Base-by-base conservation (phyloP, 30 jellyfish, hydroid and myxozoan species). In the Morbakka virulenta region DNA sequence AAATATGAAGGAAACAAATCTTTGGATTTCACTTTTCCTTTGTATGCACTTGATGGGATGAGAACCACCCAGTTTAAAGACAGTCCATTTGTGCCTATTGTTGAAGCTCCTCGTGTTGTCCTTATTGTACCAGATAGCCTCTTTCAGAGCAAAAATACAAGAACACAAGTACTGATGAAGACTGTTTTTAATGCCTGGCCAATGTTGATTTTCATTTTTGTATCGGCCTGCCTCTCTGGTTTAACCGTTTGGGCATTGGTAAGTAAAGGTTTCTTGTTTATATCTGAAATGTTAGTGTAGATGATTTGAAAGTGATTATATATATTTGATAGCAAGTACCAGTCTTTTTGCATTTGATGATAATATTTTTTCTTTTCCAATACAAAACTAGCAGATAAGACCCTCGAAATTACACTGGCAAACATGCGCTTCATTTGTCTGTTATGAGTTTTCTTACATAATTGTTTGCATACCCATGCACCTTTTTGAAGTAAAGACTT, bases 101-200 rank as follows among this genome's bases (percentile, higher is more conserved):
- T 91, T 23, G 88, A 91, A 61, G 96, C 98, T 0, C 98, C 98
- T 6, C 82, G 93, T 2, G 53, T 91, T 72, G 92, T 91, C 22
- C 77, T 91, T 3, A 35, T 91, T 24, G 98, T 91, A 12, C 96
- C 95, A 28, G 95, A 91, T 12, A 74, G 80, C 9, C 83, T 91
- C 12, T 91, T 91, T 32, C 87, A 76, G 33, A 87, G 70, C 36
- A 76, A 68, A 67, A 77, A 91, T 68, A 83, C 98, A 52, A 66
- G 98, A 35, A 91, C 98, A 1, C 95, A 83, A 35, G 98, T 91
- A 3, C 81, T 91, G 33, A 63, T 91, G 95, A 91, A 67, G 23
- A 91, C 98, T 1, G 78, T 91, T 6, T 81, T 84, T 24, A 91
- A 91, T 52, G 87, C 98, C n/a, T 91, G 98, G 98, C 98, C 98